Conservation (phyloP, 1,140 invertebrate genomes). For the Euura saliciscinereae region DNA sequence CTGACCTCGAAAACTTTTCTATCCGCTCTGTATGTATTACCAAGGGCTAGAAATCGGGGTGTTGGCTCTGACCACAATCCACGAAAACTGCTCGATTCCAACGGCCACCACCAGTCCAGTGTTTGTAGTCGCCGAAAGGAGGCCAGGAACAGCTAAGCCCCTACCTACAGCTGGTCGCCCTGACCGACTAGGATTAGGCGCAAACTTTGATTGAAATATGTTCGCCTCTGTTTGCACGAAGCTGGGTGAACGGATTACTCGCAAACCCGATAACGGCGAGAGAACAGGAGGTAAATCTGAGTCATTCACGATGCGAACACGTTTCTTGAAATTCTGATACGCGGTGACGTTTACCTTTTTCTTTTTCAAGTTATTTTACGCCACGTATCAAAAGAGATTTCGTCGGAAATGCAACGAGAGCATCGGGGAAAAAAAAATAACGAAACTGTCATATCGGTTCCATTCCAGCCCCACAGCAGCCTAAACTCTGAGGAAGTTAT, state of each 20-base stretch:
- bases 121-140: neutral
- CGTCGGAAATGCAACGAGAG: too few relatives aligned
- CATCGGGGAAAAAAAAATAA: neutral
- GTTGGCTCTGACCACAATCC: neutral
- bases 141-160: neutral
- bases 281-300: neutral
- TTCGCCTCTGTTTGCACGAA: neutral
- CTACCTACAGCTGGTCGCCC: neutral
- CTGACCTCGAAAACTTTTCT: neutral
- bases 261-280: neutral
- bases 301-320: too few relatives aligned
- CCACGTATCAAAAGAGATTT: too few relatives aligned
- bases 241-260: neutral
- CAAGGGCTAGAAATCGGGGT: neutral
- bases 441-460: too few relatives aligned
- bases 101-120: neutral
- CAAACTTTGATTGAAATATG: slow-evolving; percentile 1
- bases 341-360: too few relatives aligned
- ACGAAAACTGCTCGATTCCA: neutral
- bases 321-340: too few relatives aligned
- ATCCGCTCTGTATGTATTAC: neutral
- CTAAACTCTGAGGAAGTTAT: neutral
- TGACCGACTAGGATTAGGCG: neutral
- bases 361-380: too few relatives aligned
- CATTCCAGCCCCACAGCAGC: neutral